Evolutionary conservation across 1,140 invertebrate species (phyloP), one percentile per base, ranked within the genome.

Genomic region (Nilaparvata lugens): DNA sequence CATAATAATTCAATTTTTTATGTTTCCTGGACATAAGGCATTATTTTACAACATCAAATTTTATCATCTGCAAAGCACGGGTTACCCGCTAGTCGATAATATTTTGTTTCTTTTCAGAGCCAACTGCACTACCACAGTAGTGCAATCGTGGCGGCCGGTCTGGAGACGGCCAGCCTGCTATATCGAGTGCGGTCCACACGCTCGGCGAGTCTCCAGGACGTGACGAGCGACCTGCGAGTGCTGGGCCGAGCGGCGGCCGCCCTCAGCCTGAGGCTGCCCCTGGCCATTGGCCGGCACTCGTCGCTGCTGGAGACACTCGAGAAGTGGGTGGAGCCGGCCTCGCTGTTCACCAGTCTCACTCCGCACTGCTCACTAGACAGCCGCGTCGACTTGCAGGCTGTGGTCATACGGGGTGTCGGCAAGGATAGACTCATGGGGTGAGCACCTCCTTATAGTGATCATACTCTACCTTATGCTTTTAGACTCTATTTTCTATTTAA

Each of bases 121-220:
- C 74, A 87, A 63, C 72, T 85, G 52, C 79, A 82, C 7, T 94
- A 93, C 71, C 89, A 94, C 66, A 86, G 83, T 1, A 89, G 88
- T 66, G 84, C 87, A 11, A 74, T 95, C 63, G 68, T 95, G 58
- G 90, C 91, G 13, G 80, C 87, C 21, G 84, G 84, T 35, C 68
- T 94, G 42, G 91, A 95, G 62, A 91, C 88, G 11, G 67, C 89
- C 2, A 83, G 83, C 9, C 72, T 91, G 25, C 81, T 87, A 65
- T 91, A 91, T 69, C 81, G 91, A 66, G 72, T 83, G 38, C 85
- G 81, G 69, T 78, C 75, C 48, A 73, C 76, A 40, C 31, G 31
- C n/a, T n/a, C n/a, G 21, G 75, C 75, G 18, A 75, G 79, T 7
- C 68, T 90, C 5, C 78, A 79, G 16, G 83, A 86, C 69, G 73